Conservation (phyloP, 53 echinoderm and acorn worm genomes). For the Echinarachnius parma region DNA sequence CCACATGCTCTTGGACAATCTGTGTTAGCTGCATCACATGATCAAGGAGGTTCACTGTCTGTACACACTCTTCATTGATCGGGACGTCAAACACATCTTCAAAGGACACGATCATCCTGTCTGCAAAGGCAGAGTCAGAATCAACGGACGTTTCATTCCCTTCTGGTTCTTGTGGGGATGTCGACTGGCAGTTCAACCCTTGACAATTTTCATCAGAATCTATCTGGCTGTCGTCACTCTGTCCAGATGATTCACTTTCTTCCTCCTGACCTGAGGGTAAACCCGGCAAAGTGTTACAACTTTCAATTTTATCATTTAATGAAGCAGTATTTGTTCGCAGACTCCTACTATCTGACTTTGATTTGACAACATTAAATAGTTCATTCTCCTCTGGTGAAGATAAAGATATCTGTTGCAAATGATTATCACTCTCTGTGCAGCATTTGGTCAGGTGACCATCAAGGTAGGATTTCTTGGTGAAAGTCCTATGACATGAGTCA, state of each 20-base stretch:
- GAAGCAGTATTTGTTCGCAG: background rate
- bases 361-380: background rate
- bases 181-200: too few species aligned
- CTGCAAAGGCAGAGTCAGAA: background rate
- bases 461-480: slow-evolving; percentile 41
- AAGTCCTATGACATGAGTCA: background rate
- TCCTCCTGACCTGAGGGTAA: too few species aligned
- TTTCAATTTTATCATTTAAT: too few species aligned
- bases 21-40: slow-evolving; percentile 36
- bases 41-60: slow-evolving; percentile 33
- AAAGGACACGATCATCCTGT: slow-evolving; percentile 8
- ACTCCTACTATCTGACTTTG: background rate
- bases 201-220: too few species aligned
- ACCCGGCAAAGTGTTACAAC: too few species aligned
- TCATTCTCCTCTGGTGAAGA: too few species aligned
- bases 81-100: slow-evolving; percentile 13
- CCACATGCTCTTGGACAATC: slow-evolving; percentile 27
- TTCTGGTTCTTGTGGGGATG: too few species aligned
- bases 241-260: too few species aligned
- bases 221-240: too few species aligned
- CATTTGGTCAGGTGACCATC: slow-evolving; percentile 2
- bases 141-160: background rate
- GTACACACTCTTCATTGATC: slow-evolving; percentile 30
- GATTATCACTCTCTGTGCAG: too few species aligned
- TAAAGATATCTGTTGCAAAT: too few species aligned